phyloP scores from a whole-genome alignment of 2,113 vertebrate genomes.

The Struthidea cinerea region DNA sequence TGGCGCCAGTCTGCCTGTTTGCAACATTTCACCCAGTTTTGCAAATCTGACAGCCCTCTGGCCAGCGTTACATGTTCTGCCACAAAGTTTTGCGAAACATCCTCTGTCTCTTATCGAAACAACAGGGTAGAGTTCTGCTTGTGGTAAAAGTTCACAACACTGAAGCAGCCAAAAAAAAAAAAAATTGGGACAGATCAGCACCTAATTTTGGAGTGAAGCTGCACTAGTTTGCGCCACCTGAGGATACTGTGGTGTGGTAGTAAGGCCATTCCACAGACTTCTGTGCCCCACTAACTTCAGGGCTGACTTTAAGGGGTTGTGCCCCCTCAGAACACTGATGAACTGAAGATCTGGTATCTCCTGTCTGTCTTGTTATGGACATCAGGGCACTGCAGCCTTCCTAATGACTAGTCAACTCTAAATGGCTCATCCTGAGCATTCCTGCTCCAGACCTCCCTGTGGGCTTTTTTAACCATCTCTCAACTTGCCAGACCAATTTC shows the following conservation, averaged over 20 bases:
- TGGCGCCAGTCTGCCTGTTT: slow-evolving; percentile 56
- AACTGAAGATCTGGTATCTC: background rate
- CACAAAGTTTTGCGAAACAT: slow-evolving; percentile 63
- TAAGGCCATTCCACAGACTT: background rate
- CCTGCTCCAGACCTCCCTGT: background rate
- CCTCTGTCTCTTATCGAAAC: slow-evolving; percentile 57
- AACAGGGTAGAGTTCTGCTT: slow-evolving; percentile 42
- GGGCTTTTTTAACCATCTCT: background rate
- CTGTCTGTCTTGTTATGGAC: background rate
- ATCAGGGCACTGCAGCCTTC: background rate
- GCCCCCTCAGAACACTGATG: background rate
- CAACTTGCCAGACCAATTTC: background rate
- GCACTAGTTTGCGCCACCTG: background rate
- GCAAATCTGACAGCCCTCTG: slow-evolving; percentile 67
- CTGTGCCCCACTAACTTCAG: background rate
- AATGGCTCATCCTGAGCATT: background rate
- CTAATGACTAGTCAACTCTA: background rate
- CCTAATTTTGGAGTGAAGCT: background rate
- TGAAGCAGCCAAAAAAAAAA: background rate
- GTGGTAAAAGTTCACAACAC: slow-evolving; percentile 61
- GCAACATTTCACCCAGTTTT: slow-evolving; percentile 70
- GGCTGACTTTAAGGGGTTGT: background rate
- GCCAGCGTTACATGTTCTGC: slow-evolving; percentile 52
- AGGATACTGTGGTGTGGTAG: background rate
- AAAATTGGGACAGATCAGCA: background rate